phyloP scores from a whole-genome alignment of 2,797 vertebrate species.

The Novumbra hubbsi region DNA sequence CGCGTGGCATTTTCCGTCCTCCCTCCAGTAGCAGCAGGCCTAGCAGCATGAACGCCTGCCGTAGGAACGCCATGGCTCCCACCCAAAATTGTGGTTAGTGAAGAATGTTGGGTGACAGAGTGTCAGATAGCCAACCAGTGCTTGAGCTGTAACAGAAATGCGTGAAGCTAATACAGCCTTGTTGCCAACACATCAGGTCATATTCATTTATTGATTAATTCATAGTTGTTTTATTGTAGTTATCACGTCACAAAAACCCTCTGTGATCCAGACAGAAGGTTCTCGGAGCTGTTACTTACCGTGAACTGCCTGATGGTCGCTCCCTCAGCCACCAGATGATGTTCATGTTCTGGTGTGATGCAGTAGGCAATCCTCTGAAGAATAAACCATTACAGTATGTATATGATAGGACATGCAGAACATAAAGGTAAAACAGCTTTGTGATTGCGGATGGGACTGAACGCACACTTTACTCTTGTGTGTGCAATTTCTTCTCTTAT shows the following conservation, averaged over 20 bases:
- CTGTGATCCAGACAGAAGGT: background rate
- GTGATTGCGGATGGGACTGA: background rate
- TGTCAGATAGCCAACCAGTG: conserved; percentile 94
- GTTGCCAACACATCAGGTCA: background rate
- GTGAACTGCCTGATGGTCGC: conserved; percentile 87
- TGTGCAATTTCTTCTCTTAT: too few species aligned
- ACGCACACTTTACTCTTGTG: background rate
- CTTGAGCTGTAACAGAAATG: conserved; percentile 76
- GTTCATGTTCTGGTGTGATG: conserved; percentile 93
- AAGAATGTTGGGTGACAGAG: conserved; percentile 30
- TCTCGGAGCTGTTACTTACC: conserved; percentile 67
- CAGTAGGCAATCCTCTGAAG: conserved; percentile 93
- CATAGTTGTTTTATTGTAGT: background rate
- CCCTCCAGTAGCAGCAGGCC: conserved; percentile 26
- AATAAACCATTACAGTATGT: conserved; percentile 27
- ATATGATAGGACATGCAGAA: too few species aligned
- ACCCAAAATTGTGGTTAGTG: conserved; percentile 40
- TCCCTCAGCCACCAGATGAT: conserved; percentile 89
- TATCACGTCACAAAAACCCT: background rate
- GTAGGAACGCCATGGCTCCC: conserved; percentile 47
- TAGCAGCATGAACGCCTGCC: conserved; percentile 20
- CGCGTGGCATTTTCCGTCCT: conserved; percentile 35
- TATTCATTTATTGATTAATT: background rate
- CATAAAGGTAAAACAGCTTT: background rate
- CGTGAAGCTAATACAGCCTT: background rate